Evolutionary conservation across 2,888 invertebrate genomes (phyloP), one percentile per base, ranked within the genome.

Genomic region (Drosophila suboccidentalis): DNA sequence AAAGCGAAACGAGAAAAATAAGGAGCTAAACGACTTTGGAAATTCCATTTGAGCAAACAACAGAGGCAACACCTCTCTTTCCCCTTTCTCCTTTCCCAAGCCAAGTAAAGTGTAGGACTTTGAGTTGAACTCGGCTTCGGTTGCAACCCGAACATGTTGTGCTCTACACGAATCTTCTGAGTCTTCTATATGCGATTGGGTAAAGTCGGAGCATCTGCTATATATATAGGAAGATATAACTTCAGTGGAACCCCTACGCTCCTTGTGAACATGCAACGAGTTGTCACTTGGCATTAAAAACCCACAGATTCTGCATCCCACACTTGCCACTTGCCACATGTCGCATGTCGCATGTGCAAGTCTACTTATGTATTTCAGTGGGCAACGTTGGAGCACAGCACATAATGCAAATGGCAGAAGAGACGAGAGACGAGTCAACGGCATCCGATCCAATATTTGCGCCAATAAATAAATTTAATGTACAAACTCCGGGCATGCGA

Each of bases 381-480:
- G 61, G 65, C 57, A 57, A 68, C 62, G 51, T 44, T 74, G 55
- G 61, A 34, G 60, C 68, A 64, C 72, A 34, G 60, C 68, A 66
- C 75, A 86, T 79, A 81, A 84, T 85, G 87, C 87, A 87, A 82
- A 78, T 79, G 74, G 70, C 71, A 70, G 44, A 38, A 74, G 66
- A 77, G 75, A 71, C 22, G 49, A 44, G 50, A 58, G 79, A 80
- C 32, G 49, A 38, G 50, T 60, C 79, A 78, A 67, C 75, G 70
- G 70, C 88, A 82, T 88, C 82, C 86, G 90, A 91, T 91, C 83
- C 90, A 90, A 91, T 90, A 90, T 90, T 83, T 89, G 86, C 85
- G 75, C 71, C 80, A 90, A 90, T 90, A 90, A 90, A 90, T 91
- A 91, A 89, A 82, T 76, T 89, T 89, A 90, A 91, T 91, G 89